Base-by-base conservation (phyloP, 1,140 invertebrate genomes). In the Cherax destructor region DNA sequence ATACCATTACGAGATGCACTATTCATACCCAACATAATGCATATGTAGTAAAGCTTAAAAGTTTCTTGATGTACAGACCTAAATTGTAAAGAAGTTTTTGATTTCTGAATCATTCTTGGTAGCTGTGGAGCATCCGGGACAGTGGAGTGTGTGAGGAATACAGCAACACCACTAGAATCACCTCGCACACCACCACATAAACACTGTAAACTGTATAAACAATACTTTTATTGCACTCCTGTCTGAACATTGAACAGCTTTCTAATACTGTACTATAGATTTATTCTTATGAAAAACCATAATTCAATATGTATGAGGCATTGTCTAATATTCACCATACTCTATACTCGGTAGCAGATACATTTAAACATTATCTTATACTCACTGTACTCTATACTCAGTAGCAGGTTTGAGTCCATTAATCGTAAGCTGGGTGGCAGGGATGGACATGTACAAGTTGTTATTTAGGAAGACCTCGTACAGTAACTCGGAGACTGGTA, bases 381-480 rank as follows among this genome's bases (percentile, higher is more conserved):
- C 92, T 92, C 74, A 93, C 92, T 92, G 88, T 24, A 93, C 86
- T 78, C 89, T 92, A 52, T 92, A 93, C 18, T 93, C 92, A 11
- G 86, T 92, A 69, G 86, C 92, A 47, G 92, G 92, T 81, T 91
- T 93, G 59, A 93, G 91, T n/a, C 61, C 76, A 50, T 47, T 87
- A 50, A 93, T 86, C 13, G 83, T 83, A 52, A 92, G 83, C n/a
- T 87, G 72, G 13, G 91, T 91, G 2, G 65, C 69, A 30, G 87
- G 21, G 41, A 91, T 80, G 52, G 91, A 84, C n/a, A 49, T 78
- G 47, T 92, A 78, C 3, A 65, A 61, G 69, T 56, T 86, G 56
- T 86, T 83, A 80, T 93, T 93, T 30, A 93, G 86, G 74, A 92
- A 92, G 79, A 93, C 91, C 59, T 93, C 92, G n/a, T 92, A 93